These are phyloP conservation scores for Pentalonia nigronervosa DNA, from an alignment of 1,140 invertebrate species.

Conservation along the genomic window DNA sequence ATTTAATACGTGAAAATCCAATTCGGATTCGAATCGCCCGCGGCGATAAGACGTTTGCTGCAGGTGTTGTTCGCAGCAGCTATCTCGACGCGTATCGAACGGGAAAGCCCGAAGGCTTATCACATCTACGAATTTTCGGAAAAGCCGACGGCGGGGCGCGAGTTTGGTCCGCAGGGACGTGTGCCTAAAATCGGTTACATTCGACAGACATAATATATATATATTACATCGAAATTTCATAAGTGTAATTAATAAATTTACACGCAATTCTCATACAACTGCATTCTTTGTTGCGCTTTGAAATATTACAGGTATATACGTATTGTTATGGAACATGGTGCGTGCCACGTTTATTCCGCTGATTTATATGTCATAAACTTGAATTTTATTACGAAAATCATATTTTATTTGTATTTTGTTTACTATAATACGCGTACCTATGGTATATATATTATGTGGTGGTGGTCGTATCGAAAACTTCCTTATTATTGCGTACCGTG, in stretches of 20 bases:
- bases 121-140: not conserved
- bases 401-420: slow-evolving; percentile 34
- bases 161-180: not conserved
- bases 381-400: slow-evolving; percentile 26
- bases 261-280: not conserved
- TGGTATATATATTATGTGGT: not conserved
- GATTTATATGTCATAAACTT: slow-evolving; percentile 16
- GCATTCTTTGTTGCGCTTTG: not conserved
- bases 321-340: not conserved
- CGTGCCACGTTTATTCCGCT: not conserved
- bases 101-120: too few relatives aligned
- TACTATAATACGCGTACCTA: not conserved
- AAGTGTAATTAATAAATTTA: not conserved
- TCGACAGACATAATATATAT: too few relatives aligned
- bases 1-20: not conserved
- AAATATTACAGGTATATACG: not conserved
- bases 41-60: not conserved
- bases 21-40: not conserved
- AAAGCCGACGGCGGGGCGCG: not conserved
- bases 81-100: not conserved
- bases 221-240: not conserved
- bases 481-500: not conserved
- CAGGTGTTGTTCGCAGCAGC: not conserved
- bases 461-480: not conserved
- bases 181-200: too few relatives aligned